phyloP scores from a whole-genome alignment of 2,113 vertebrate genomes.

The Sinocyclocheilus rhinocerous region DNA sequence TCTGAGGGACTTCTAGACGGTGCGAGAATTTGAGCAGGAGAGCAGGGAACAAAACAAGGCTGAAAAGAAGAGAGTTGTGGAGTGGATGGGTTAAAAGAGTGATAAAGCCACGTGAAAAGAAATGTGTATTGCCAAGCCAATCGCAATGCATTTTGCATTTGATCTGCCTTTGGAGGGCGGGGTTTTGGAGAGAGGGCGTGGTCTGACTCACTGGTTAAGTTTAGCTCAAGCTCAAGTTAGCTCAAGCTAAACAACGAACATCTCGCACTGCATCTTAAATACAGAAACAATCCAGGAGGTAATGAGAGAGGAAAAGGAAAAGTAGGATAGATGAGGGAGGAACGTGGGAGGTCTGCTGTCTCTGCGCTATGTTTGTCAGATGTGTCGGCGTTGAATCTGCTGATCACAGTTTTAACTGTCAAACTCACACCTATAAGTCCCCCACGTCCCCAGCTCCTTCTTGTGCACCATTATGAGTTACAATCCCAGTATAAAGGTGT shows the following conservation, averaged over 20 bases:
- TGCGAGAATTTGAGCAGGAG: neutral
- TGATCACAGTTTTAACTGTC: slow-evolving; percentile 39
- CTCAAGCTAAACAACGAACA: neutral
- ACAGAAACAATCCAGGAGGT: neutral
- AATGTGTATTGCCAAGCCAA: neutral
- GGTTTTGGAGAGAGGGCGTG: neutral
- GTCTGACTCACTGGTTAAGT: neutral
- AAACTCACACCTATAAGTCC: slow-evolving; percentile 11
- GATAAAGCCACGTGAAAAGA: neutral
- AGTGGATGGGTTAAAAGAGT: neutral
- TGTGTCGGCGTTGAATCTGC: neutral
- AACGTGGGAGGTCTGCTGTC: slow-evolving; percentile 11
- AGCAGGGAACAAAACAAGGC: neutral
- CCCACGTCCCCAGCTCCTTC: neutral
- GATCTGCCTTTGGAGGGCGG: neutral
- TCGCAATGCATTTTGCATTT: neutral
- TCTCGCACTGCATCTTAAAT: neutral
- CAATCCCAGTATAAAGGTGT: neutral
- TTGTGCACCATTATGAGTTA: neutral
- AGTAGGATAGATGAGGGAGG: neutral
- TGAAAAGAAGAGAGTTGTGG: neutral
- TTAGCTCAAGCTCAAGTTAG: neutral
- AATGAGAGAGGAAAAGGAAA: neutral
- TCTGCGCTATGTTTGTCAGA: neutral
- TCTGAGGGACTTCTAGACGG: neutral